These are phyloP conservation scores for Hemibagrus wyckioides DNA, from an alignment of 2,113 vertebrate genomes.

Conservation along the genomic window DNA sequence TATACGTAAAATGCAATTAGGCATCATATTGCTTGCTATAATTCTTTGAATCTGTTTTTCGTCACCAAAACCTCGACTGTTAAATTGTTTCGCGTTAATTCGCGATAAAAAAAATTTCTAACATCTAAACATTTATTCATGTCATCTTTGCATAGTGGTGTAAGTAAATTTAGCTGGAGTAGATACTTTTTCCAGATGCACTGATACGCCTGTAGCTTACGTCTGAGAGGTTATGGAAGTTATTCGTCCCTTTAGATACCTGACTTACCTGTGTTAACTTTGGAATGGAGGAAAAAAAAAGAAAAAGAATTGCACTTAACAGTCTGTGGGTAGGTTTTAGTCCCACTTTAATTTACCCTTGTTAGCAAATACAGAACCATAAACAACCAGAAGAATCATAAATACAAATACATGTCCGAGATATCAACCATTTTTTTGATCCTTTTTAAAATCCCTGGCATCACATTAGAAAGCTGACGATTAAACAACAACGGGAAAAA, in stretches of 20 bases:
- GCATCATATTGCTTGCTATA: constrained; percentile 4
- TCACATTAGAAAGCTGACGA: constrained; percentile 50
- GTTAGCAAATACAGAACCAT: constrained; percentile 48
- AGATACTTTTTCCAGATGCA: constrained; percentile 6
- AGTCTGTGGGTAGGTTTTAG: constrained; percentile 41
- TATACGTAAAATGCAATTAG: not conserved
- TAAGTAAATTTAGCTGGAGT: not conserved
- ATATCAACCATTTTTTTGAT: constrained; percentile 23
- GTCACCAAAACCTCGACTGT: not conserved
- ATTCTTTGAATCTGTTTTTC: not conserved
- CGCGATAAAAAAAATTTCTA: constrained; percentile 9
- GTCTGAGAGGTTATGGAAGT: constrained; percentile 32
- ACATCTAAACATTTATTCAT: constrained; percentile 15
- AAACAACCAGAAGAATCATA: constrained; percentile 43
- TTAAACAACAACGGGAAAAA: constrained; percentile 21
- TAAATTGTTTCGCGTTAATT: not conserved
- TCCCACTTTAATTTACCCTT: constrained; percentile 47
- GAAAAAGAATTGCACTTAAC: constrained; percentile 50
- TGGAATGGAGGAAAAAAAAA: constrained; percentile 36
- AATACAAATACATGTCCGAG: constrained; percentile 45
- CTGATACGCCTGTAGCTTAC: constrained; percentile 36
- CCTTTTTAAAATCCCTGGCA: constrained; percentile 49
- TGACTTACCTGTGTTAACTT: constrained; percentile 43
- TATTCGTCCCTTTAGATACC: constrained; percentile 36
- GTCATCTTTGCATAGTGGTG: constrained; percentile 50